phyloP scores from a whole-genome alignment of 2,888 invertebrate genomes.

The Hartigia nigra region DNA sequence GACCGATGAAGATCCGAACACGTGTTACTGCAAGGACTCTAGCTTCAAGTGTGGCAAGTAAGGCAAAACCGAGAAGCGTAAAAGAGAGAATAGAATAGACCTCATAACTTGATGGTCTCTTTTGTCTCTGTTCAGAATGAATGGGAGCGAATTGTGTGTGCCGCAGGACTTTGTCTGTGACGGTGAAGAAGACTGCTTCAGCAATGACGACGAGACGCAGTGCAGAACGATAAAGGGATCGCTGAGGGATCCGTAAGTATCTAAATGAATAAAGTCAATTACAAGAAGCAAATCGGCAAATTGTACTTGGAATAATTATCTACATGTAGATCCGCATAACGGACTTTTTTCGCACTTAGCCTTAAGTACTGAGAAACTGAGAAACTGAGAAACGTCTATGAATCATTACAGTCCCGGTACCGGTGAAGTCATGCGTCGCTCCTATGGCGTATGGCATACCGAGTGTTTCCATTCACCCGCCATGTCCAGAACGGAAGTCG shows the following conservation, averaged over 20 bases:
- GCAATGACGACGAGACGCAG: constrained; percentile 77
- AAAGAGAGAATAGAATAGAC: too few relatives aligned
- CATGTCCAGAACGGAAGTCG: constrained; percentile 61
- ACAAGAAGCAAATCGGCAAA: neutral
- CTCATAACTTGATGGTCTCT: neutral
- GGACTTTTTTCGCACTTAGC: too few relatives aligned
- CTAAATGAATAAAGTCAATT: neutral
- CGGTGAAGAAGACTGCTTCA: constrained; percentile 77
- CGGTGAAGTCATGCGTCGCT: constrained; percentile 75
- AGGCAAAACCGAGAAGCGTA: constrained; percentile 28
- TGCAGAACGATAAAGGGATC: constrained; percentile 71
- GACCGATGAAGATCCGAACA: constrained; percentile 77
- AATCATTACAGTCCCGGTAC: constrained; percentile 67
- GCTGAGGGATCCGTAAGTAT: constrained; percentile 50
- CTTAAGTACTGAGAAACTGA: neutral
- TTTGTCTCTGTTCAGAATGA: neutral
- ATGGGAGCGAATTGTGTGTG: constrained; percentile 68
- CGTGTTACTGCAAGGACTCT: constrained; percentile 72
- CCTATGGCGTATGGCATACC: constrained; percentile 78
- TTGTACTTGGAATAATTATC: neutral
- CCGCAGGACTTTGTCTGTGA: constrained; percentile 83
- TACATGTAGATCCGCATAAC: neutral
- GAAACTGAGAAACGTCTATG: neutral
- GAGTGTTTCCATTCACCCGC: constrained; percentile 71
- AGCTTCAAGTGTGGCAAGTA: constrained; percentile 70